Conservation (phyloP, 1,140 invertebrate species). For the Chymomyza costata region DNA sequence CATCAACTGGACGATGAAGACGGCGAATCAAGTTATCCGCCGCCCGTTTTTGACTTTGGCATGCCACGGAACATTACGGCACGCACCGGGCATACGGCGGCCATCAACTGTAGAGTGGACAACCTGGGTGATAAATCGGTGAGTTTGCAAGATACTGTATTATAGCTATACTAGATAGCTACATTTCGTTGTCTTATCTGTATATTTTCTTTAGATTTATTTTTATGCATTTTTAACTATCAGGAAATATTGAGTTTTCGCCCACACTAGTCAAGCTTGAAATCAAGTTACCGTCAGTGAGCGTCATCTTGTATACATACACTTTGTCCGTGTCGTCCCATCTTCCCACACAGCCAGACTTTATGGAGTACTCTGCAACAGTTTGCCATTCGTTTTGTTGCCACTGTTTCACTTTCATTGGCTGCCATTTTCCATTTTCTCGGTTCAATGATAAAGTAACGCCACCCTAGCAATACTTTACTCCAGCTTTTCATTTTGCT, state of each 20-base stretch:
- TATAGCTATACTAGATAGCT: neutral
- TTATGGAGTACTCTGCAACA: too few species aligned
- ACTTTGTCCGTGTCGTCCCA: constrained; percentile 17
- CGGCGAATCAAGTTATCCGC: constrained; percentile 71
- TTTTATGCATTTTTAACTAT: constrained; percentile 57
- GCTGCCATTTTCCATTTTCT: constrained; percentile 32
- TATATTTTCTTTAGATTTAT: constrained; percentile 4
- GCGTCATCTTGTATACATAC: constrained; percentile 9
- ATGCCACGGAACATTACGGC: constrained; percentile 88
- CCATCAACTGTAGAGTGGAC: constrained; percentile 88
- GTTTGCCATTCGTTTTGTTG: constrained; percentile 36
- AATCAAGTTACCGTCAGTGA: constrained; percentile 59
- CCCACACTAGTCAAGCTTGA: constrained; percentile 54
- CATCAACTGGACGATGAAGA: constrained; percentile 28
- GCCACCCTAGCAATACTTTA: constrained; percentile 4
- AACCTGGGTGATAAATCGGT: constrained; percentile 90
- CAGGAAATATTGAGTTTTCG: constrained; percentile 52
- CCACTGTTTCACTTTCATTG: constrained; percentile 43
- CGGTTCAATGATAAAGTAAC: constrained; percentile 46
- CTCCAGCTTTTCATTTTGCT: constrained; percentile 15
- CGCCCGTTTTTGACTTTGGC: constrained; percentile 85
- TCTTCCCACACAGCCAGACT: too few species aligned
- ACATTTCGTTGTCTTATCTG: constrained; percentile 25
- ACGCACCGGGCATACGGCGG: constrained; percentile 87
- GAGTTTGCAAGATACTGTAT: constrained; percentile 71